Base-by-base conservation (phyloP, 2,888 invertebrate genomes). In the Mactromeris polynyma region DNA sequence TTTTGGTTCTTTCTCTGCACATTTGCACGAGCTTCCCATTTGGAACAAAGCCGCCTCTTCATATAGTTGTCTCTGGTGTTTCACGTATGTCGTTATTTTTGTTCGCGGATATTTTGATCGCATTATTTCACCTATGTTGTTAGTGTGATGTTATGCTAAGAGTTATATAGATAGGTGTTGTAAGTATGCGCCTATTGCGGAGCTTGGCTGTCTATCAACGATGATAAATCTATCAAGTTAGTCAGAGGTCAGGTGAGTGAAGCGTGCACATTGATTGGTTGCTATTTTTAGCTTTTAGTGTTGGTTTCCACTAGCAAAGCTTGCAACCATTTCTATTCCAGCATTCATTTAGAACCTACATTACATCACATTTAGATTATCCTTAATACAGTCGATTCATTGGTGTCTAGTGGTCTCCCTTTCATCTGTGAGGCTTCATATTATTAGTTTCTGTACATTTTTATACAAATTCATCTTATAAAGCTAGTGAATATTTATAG, bases 161-260 rank as follows among this genome's bases (percentile, higher is more conserved):
- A 26, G 42, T 83, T 85, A 38, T 86, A 78, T 83, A 89, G 89
- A 73, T 86, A 89, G 85, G 79, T 85, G 36, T 83, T 83, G 77
- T 83, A 83, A 84, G 77, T 78, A 58, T 83, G 84, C 83, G 89
- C 46, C 86, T 85, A 51, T 89, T 86, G 38, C 69, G 88, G 85
- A 85, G 85, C 81, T 81, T 69, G 46, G 79, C 85, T 33, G 58
- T 79, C 78, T 64, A 33, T 85, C 83, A 79, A 77, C 89, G 54
- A n/a, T 31, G 89, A 83, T 84, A 54, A 83, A 79, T 40, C 33
- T 73, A 40, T 85, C 88, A 89, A 89, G 89, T 89, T 85, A 87
- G 89, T 90, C 90, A 90, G 90, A 88, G 84, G 88, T 90, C 90
- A 90, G 90, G 90, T 90, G 90, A 90, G 90, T 90, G 88, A 82